These are phyloP conservation scores for Cryptocheilus praepositus DNA, from an alignment of 2,888 invertebrate species.

Conservation along the genomic window DNA sequence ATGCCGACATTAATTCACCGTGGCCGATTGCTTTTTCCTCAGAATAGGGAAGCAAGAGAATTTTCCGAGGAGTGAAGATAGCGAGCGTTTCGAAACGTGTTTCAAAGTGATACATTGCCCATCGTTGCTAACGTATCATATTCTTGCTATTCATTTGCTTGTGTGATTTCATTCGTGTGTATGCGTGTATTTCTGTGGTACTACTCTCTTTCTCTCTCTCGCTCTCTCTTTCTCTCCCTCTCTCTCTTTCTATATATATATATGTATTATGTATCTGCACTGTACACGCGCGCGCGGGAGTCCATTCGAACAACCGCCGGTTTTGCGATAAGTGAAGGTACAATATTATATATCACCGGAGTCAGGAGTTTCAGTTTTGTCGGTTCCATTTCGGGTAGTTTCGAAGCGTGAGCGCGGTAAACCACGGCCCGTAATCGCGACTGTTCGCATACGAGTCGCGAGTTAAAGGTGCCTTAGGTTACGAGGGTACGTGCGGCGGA, in stretches of 20 bases:
- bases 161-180: constrained; percentile 16
- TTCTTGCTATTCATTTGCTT: constrained; percentile 35
- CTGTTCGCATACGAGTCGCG: background rate
- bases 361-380: constrained; percentile 22
- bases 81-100: too few species aligned
- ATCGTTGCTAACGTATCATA: constrained; percentile 48
- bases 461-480: constrained; percentile 2
- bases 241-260: too few species aligned
- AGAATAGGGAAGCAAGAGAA: too few species aligned
- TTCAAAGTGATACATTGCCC: constrained; percentile 51
- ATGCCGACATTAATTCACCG: too few species aligned
- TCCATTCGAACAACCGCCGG: constrained; percentile 12
- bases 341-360: constrained; percentile 36
- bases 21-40: too few species aligned
- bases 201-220: too few species aligned
- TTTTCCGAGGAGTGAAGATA: too few species aligned
- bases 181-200: background rate
- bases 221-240: too few species aligned
- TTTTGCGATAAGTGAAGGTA: constrained; percentile 29
- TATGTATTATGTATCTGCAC: constrained; percentile 18
- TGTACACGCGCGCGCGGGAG: constrained; percentile 2
- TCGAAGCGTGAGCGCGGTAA: constrained; percentile 5
- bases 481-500: too few species aligned
- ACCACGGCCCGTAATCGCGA: background rate
- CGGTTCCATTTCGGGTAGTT: constrained; percentile 30